A percentile compares a stretch with the other conserved stretches of the same genome.
Evolutionary conservation across 2,113 vertebrate species (phyloP).

Genomic region (Oenanthe melanoleuca): DNA sequence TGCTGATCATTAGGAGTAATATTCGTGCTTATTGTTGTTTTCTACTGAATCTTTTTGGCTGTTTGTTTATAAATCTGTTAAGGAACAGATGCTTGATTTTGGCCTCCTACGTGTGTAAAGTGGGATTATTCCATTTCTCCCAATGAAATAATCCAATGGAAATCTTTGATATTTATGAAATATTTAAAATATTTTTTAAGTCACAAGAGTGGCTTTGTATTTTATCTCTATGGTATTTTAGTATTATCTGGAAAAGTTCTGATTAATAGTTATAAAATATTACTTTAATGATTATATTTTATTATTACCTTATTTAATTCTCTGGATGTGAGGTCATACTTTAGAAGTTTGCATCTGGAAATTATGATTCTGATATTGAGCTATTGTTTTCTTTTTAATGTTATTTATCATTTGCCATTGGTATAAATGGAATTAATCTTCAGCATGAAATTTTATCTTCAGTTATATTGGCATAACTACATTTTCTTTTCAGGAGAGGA

Average conservation of each 20-base stretch:
- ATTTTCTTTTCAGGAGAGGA: conserved; percentile 52
- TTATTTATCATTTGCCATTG: conserved; percentile 20
- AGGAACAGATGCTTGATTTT: neutral
- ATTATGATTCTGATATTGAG: neutral
- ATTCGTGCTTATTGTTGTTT: conserved; percentile 36
- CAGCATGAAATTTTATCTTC: conserved; percentile 37
- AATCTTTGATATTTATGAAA: neutral
- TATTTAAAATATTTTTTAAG: neutral
- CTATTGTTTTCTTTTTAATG: neutral
- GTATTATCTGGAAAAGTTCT: neutral
- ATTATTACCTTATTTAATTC: neutral
- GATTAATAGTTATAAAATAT: neutral
- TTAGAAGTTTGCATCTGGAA: neutral
- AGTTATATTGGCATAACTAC: conserved; percentile 19
- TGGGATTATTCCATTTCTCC: neutral
- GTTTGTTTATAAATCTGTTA: conserved; percentile 34
- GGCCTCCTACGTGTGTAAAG: neutral
- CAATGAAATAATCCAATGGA: neutral
- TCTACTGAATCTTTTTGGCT: conserved; percentile 28
- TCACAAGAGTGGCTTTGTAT: neutral
- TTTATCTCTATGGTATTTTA: neutral
- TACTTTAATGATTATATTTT: neutral
- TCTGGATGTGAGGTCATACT: neutral
- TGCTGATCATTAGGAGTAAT: conserved; percentile 53
- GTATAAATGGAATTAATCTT: neutral